Conservation (phyloP, 2,797 vertebrate species). For the Chanos chanos region DNA sequence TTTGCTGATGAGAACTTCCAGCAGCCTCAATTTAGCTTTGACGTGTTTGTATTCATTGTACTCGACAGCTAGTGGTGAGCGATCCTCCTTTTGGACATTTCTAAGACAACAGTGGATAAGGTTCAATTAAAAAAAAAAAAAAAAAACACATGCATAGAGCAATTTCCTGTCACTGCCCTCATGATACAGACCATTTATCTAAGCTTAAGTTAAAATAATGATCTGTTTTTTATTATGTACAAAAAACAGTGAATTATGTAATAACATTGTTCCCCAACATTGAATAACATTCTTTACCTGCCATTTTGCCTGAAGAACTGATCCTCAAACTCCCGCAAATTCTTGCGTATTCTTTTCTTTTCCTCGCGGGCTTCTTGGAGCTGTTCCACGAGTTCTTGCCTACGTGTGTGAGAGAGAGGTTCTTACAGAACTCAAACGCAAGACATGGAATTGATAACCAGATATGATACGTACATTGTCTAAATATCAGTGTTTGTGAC, state of each 20-base stretch:
- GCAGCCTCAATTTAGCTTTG: conserved; percentile 90
- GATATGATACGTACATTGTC: no score
- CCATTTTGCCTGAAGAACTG: conserved; percentile 94
- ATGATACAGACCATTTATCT: no score
- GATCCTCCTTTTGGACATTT: conserved; percentile 95
- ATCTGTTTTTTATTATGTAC: no score
- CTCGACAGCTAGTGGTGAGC: conserved; percentile 85
- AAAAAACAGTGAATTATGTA: neutral
- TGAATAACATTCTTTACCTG: conserved; percentile 71
- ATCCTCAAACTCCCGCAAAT: conserved; percentile 94
- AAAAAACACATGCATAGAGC: no score
- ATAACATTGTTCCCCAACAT: neutral
- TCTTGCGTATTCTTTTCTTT: conserved; percentile 92
- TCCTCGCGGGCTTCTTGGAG: conserved; percentile 94
- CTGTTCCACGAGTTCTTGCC: conserved; percentile 91
- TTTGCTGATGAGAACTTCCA: conserved; percentile 98
- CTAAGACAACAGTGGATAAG: conserved; percentile 62
- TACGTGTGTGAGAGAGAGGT: no score
- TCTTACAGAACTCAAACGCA: neutral
- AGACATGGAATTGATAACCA: no score
- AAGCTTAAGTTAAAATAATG: no score
- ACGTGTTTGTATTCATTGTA: conserved; percentile 96
- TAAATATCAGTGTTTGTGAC: no score
- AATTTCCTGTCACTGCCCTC: no score
- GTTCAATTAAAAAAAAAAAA: no score